phyloP scores from a whole-genome alignment of 2,113 vertebrate species.

The Manacus vitellinus region DNA sequence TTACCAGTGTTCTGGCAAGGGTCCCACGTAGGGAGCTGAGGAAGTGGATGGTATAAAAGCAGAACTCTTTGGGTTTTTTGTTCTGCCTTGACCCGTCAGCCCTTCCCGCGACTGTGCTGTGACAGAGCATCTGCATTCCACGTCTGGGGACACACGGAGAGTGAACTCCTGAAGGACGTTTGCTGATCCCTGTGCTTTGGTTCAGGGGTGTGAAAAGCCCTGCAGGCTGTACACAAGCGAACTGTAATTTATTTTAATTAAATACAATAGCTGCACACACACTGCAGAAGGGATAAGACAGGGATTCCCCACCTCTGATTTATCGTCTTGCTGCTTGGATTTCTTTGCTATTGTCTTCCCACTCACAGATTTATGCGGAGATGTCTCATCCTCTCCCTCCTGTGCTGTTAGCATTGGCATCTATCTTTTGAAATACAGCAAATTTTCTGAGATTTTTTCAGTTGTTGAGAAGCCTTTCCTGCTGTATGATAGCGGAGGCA shows the following conservation, averaged over 20 bases:
- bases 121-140: neutral
- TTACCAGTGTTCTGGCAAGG: neutral
- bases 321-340: neutral
- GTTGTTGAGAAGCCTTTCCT: neutral
- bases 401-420: neutral
- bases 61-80: slow-evolving; percentile 7
- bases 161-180: neutral
- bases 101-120: neutral
- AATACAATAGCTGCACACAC: neutral
- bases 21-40: neutral
- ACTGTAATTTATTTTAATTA: neutral
- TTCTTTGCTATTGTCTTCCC: neutral
- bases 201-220: neutral
- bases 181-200: neutral
- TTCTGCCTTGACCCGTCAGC: neutral
- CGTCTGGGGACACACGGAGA: neutral
- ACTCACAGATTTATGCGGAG: neutral
- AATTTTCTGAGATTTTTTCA: neutral
- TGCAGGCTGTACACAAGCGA: neutral
- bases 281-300: neutral
- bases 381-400: neutral
- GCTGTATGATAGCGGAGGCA: neutral
- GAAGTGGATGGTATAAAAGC: neutral
- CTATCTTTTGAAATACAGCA: neutral
- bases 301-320: neutral